phyloP scores from a whole-genome alignment of 2,888 invertebrate genomes.

The Chrysolina haemoptera region DNA sequence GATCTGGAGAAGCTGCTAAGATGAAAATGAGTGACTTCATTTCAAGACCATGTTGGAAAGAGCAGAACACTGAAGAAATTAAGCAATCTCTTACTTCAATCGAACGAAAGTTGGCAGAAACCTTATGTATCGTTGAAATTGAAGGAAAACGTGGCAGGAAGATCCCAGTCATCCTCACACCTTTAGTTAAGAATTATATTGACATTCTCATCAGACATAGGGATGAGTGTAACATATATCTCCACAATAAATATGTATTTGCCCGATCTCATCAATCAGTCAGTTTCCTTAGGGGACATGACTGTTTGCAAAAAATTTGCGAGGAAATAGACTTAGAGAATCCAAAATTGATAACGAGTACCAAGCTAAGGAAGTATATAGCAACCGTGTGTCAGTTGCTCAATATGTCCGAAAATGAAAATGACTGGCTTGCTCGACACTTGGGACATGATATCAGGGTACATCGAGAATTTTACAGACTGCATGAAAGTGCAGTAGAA shows the following conservation, averaged over 20 bases:
- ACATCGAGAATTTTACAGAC: slow-evolving; percentile 50
- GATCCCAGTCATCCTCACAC: slow-evolving; percentile 47
- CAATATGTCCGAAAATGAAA: slow-evolving; percentile 50
- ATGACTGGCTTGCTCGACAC: slow-evolving; percentile 50
- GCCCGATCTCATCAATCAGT: slow-evolving; percentile 30
- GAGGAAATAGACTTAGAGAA: slow-evolving; percentile 34
- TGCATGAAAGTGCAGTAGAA: slow-evolving; percentile 51
- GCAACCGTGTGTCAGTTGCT: slow-evolving; percentile 53
- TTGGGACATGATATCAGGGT: slow-evolving; percentile 51
- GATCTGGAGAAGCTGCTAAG: slow-evolving; percentile 46
- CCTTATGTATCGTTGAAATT: slow-evolving; percentile 42
- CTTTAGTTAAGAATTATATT: slow-evolving; percentile 39
- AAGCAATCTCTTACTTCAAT: slow-evolving; percentile 42
- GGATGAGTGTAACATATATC: slow-evolving; percentile 17
- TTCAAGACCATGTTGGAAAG: slow-evolving; percentile 41
- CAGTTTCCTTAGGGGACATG: slow-evolving; percentile 37
- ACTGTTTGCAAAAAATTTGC: slow-evolving; percentile 41
- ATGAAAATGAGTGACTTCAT: slow-evolving; percentile 45
- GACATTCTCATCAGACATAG: slow-evolving; percentile 35
- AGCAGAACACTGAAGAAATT: slow-evolving; percentile 45
- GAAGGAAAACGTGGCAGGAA: slow-evolving; percentile 45
- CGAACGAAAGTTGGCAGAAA: slow-evolving; percentile 45
- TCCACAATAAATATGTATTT: slow-evolving; percentile 47
- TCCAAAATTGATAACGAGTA: slow-evolving; percentile 41
- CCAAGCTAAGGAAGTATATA: slow-evolving; percentile 52